Evolutionary conservation across 2,113 vertebrate species (phyloP), one percentile per base, ranked within the genome.

Genomic region (Neolamprologus longior): DNA sequence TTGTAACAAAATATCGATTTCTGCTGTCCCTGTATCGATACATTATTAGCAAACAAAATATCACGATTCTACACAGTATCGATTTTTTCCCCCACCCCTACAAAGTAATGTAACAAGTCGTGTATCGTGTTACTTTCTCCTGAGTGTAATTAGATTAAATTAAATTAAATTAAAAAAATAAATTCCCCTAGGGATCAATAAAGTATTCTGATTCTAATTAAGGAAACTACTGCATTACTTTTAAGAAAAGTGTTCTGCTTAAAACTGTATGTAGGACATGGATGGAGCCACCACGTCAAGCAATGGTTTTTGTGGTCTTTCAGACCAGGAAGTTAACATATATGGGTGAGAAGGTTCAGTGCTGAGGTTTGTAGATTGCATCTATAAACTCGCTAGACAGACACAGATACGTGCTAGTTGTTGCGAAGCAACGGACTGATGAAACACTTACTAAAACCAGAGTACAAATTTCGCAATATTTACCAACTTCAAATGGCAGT

Each of bases 371-470:
- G 7, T 40, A 68, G 33, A 21, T 14, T 24, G 7, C 5, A 40
- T 71, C 35, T 9, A 14, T 14, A 71, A 68, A 68, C 63, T 24
- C 1, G 1, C 7, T 1, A 68, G 35, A 24, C 35, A 40, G 63
- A 14, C 12, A 21, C 0, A 37, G 17, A 21, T 68, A 19, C 0
- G 15, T 33, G 19, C 63, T 71, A 71, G n/a, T 71, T 24, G 35
- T 40, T 71, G n/a, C 63, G 0, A 71, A 40, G 7, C 1, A 68
- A 40, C 0, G 5, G 35, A 14, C 12, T 24, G 19, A 71, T 42
- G n/a, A 71, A 71, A 42, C 4, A 2, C 61, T 35, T 35, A 37
- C 9, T n/a, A 37, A 68, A 37, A 68, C 10, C 0, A 21, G 11
- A 40, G 1, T 8, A 40, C 63, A 68, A 40, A 68, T 37, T 68